These are phyloP conservation scores for Hyperopisus bebe DNA, from an alignment of 2,113 vertebrate species.

Conservation along the genomic window DNA sequence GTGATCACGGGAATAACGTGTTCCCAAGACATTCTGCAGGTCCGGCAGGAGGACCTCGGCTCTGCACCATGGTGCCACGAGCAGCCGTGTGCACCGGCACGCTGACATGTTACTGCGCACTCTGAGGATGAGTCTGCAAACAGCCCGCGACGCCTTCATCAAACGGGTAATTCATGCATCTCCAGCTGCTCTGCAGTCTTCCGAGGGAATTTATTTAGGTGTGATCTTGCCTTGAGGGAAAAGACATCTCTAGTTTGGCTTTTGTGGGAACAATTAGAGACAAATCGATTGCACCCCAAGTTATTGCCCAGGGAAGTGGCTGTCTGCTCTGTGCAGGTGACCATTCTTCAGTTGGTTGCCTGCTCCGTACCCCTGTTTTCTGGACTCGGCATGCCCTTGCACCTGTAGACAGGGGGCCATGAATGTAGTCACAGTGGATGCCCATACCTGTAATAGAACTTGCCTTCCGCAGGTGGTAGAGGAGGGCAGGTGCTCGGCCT, in stretches of 20 bases:
- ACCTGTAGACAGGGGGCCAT: background rate
- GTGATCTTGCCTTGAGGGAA: background rate
- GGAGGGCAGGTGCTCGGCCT: background rate
- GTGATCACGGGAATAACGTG: background rate
- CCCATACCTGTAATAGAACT: background rate
- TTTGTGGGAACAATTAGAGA: constrained; percentile 12
- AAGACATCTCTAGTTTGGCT: background rate
- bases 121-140: background rate
- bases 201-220: background rate
- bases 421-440: background rate
- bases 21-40: background rate
- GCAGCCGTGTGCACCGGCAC: background rate
- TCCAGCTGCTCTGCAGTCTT: background rate
- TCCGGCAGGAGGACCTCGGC: too few species aligned
- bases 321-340: background rate
- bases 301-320: background rate
- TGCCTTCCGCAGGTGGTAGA: background rate
- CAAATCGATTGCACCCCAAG: background rate
- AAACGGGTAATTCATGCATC: background rate
- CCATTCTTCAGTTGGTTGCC: background rate
- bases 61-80: background rate
- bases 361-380: background rate
- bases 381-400: background rate
- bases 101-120: background rate
- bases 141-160: background rate